Evolutionary conservation across 2,888 invertebrate species (phyloP).

Genomic region (Dyspetes luteomarginatus): DNA sequence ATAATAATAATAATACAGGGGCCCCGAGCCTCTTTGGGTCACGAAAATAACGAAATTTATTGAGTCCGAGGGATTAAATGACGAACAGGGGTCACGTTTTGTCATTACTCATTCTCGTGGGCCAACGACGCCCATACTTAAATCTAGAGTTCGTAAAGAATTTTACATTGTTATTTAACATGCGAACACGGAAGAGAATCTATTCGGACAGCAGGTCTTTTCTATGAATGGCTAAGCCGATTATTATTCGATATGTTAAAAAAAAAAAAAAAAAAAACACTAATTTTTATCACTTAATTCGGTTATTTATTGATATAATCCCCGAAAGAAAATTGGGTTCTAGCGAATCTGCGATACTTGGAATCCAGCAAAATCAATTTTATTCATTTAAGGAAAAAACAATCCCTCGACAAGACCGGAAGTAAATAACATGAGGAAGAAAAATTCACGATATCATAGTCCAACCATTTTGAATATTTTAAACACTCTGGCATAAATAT

Average conservation of each 20-base stretch:
- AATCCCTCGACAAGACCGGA: too few relatives aligned
- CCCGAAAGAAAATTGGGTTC: neutral
- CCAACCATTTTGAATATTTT: too few relatives aligned
- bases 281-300: too few relatives aligned
- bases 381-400: too few relatives aligned
- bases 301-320: neutral
- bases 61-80: slow-evolving; percentile 46
- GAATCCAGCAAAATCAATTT: neutral
- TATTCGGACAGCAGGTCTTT: slow-evolving; percentile 1
- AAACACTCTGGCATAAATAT: neutral
- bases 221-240: neutral
- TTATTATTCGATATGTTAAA: slow-evolving; percentile 3
- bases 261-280: slow-evolving; percentile 2
- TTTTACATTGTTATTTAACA: slow-evolving; percentile 39
- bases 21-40: slow-evolving; percentile 5
- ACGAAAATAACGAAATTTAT: slow-evolving; percentile 49
- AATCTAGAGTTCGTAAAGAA: neutral
- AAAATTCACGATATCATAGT: too few relatives aligned
- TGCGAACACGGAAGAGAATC: neutral
- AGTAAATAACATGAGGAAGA: too few relatives aligned
- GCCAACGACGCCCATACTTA: neutral
- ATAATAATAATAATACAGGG: neutral
- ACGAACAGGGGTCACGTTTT: slow-evolving; percentile 57
- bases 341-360: neutral
- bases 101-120: slow-evolving; percentile 51